Evolutionary conservation across 2,797 vertebrate genomes (phyloP).

Genomic region (Acanthornis magna): DNA sequence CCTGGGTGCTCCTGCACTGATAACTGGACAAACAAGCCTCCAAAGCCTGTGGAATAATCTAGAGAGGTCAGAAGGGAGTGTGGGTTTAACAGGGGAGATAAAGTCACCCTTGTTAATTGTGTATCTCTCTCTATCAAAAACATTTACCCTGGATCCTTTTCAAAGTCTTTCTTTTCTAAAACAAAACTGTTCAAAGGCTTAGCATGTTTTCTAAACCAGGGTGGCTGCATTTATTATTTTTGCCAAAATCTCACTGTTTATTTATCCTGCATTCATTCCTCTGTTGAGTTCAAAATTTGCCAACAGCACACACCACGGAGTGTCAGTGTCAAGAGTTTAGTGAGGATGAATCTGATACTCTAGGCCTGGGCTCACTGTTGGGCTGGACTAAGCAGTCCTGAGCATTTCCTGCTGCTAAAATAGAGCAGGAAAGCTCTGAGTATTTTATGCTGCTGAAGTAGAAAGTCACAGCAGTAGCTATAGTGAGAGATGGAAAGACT

Average conservation of each 20-base stretch:
- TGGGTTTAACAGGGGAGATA: slow-evolving; percentile 20
- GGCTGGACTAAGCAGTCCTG: neutral
- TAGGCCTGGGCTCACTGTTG: neutral
- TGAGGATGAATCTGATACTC: neutral
- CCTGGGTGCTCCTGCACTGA: neutral
- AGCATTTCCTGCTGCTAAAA: neutral
- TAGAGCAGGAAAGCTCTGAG: neutral
- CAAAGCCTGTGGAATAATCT: neutral
- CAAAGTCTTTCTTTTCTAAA: slow-evolving; percentile 48
- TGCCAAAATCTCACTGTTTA: slow-evolving; percentile 44
- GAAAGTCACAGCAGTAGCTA: neutral
- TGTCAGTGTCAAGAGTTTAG: slow-evolving; percentile 19
- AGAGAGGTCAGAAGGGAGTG: slow-evolving; percentile 21
- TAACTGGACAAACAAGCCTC: slow-evolving; percentile 15
- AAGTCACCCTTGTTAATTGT: slow-evolving; percentile 31
- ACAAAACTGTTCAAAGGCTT: slow-evolving; percentile 57
- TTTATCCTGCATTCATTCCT: slow-evolving; percentile 56
- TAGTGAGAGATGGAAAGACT: neutral
- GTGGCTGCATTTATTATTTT: slow-evolving; percentile 44
- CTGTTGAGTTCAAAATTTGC: slow-evolving; percentile 14
- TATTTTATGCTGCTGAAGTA: neutral
- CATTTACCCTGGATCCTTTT: slow-evolving; percentile 70
- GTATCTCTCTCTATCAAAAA: slow-evolving; percentile 55
- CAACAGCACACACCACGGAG: neutral
- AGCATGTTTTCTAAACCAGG: slow-evolving; percentile 54